Evolutionary conservation across 2,113 vertebrate species (phyloP).

Genomic region (Muntiacus muntjak): DNA sequence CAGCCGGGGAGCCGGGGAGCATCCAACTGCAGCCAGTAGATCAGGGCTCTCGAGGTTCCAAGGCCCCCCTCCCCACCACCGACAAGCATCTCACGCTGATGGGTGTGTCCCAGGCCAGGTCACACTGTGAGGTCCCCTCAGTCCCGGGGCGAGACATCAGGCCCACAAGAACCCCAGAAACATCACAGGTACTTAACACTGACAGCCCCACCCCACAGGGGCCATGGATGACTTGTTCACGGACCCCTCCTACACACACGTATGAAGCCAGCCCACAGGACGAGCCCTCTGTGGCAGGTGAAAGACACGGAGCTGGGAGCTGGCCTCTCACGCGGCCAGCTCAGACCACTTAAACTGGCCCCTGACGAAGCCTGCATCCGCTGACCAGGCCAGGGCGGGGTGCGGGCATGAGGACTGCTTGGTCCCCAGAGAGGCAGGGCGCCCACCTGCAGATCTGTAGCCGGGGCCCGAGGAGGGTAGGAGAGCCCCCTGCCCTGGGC

Average conservation of each 20-base stretch:
- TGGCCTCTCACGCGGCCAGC: not conserved
- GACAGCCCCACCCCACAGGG: not conserved
- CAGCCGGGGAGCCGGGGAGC: not conserved
- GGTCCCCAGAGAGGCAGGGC: not conserved
- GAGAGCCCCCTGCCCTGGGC: not conserved
- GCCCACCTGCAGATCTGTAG: not conserved
- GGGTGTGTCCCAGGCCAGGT: not conserved
- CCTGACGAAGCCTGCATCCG: not conserved
- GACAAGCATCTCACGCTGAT: not conserved
- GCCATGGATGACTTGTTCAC: accelerated
- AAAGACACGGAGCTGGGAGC: not conserved
- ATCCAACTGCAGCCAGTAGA: accelerated
- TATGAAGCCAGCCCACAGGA: not conserved
- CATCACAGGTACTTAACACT: not conserved
- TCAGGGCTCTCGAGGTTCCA: accelerated
- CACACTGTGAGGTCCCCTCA: not conserved
- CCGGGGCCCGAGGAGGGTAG: not conserved
- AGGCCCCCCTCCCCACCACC: accelerated
- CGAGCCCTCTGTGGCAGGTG: not conserved
- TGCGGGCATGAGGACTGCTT: not conserved
- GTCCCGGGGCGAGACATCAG: not conserved
- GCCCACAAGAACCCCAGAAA: not conserved
- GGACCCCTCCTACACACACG: not conserved
- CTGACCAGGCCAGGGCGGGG: too few species aligned
- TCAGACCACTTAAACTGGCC: not conserved